These are phyloP conservation scores for Crotalus viridis DNA, from an alignment of 2,113 vertebrate genomes.

Conservation along the genomic window DNA sequence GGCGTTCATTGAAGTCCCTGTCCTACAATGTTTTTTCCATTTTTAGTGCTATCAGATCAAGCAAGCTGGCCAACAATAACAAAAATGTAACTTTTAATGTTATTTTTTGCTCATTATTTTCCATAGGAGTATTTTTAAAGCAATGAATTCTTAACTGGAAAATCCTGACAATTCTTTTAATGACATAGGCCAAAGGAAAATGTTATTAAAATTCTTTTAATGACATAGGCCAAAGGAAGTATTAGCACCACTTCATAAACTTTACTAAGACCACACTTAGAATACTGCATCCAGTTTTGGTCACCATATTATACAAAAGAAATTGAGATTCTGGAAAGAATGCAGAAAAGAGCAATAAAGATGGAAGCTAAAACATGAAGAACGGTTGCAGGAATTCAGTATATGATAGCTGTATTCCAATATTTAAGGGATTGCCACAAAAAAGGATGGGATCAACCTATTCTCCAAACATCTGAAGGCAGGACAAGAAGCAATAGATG, in stretches of 20 bases:
- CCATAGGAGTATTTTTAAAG: not conserved
- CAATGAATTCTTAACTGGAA: constrained; percentile 5
- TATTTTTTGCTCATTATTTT: constrained; percentile 12
- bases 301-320: not conserved
- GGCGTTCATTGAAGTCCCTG: constrained; percentile 20
- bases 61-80: not conserved
- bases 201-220: constrained; percentile 14
- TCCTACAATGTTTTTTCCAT: not conserved
- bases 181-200: not conserved
- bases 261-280: not conserved
- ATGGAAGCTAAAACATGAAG: not conserved
- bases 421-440: not conserved
- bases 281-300: not conserved
- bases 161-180: not conserved
- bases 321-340: not conserved
- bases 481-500: not conserved
- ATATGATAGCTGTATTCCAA: not conserved
- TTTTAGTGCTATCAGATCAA: not conserved
- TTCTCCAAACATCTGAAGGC: not conserved
- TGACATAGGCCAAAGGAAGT: not conserved
- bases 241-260: not conserved
- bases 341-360: not conserved
- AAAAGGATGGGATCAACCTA: not conserved
- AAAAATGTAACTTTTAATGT: not conserved
- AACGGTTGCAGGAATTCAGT: not conserved